Percentiles rank a stretch among this genome's conserved stretches.
Evolutionary conservation across 2,888 invertebrate species (phyloP).

Genomic region (Smittia aterrima): DNA sequence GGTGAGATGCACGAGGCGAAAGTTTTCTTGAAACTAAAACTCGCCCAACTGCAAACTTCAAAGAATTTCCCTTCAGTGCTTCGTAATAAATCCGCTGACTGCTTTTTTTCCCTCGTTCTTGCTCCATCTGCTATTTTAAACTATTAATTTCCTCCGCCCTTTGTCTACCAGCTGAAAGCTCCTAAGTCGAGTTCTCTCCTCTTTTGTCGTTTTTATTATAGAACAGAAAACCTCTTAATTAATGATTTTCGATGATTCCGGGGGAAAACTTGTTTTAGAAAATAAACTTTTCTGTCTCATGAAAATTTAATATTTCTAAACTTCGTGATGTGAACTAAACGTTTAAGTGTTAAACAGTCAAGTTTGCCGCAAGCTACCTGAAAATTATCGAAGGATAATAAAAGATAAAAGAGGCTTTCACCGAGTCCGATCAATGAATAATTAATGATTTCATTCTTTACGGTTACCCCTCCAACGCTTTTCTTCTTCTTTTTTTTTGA

Average conservation of each 20-base stretch:
- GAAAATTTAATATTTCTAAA: no score
- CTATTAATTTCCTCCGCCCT: not conserved
- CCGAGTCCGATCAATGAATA: constrained; percentile 20
- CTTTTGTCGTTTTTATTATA: no score
- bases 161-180: not conserved
- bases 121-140: not conserved
- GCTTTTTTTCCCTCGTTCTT: not conserved
- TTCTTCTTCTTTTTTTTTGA: not conserved
- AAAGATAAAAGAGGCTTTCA: not conserved
- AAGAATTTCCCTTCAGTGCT: no score
- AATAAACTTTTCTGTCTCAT: no score
- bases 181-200: no score
- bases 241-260: no score
- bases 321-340: no score
- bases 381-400: not conserved
- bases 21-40: not conserved
- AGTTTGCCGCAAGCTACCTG: no score
- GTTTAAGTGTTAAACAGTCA: no score
- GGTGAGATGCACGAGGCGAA: not conserved
- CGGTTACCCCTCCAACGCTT: not conserved
- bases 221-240: no score
- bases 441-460: constrained; percentile 20
- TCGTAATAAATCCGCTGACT: not conserved
- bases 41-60: not conserved
- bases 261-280: no score